Conservation (phyloP, 2,113 vertebrate species). For the Neotoma lepida region DNA sequence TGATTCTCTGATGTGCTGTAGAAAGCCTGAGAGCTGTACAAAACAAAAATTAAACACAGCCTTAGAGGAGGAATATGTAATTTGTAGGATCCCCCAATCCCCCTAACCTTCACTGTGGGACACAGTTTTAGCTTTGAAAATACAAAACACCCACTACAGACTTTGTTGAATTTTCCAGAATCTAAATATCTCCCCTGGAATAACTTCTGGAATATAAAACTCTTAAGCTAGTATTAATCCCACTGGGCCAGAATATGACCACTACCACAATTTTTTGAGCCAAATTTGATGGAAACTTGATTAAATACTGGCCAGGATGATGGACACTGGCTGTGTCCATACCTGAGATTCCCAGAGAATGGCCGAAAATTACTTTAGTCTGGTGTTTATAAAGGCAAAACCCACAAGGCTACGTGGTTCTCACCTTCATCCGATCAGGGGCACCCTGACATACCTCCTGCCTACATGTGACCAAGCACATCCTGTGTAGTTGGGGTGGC, state of each 20-base stretch:
- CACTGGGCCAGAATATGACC: background rate
- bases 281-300: background rate
- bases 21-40: background rate
- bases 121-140: constrained; percentile 33
- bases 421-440: background rate
- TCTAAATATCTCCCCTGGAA: background rate
- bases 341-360: background rate
- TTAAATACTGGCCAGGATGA: background rate
- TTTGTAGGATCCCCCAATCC: background rate
- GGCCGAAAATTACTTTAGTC: background rate
- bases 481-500: background rate
- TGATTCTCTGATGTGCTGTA: background rate
- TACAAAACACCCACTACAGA: background rate
- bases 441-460: background rate
- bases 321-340: background rate
- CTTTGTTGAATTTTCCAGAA: background rate
- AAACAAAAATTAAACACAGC: background rate
- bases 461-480: background rate
- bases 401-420: background rate
- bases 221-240: background rate
- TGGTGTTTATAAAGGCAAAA: background rate
- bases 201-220: background rate
- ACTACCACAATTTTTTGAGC: background rate
- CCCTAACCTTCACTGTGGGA: background rate
- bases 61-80: background rate